A percentile compares a stretch with the other conserved stretches of the same genome.
These are phyloP conservation scores for Pycnonotus jocosus DNA, from an alignment of 2,113 vertebrate species.

Conservation along the genomic window DNA sequence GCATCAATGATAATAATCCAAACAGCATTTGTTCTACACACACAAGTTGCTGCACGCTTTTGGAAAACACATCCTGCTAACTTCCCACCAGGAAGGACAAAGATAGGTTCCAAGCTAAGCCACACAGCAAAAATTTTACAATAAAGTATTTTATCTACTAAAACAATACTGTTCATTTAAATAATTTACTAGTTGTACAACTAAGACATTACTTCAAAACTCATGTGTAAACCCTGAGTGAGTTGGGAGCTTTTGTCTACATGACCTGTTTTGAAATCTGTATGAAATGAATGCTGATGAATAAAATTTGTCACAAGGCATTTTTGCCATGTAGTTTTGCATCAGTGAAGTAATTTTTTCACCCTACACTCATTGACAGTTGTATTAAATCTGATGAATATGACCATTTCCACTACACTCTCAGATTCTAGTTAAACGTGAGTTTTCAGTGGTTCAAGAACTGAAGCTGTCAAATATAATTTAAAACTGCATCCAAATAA, in stretches of 20 bases:
- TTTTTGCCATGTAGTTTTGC: neutral
- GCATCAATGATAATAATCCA: neutral
- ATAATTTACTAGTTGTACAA: neutral
- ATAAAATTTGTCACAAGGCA: neutral
- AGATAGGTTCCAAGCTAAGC: neutral
- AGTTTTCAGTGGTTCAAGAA: neutral
- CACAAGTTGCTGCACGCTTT: neutral
- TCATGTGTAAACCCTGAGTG: rapidly evolving
- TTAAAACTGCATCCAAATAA: neutral
- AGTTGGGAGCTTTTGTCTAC: neutral
- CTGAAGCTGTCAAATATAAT: neutral
- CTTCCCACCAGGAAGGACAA: neutral
- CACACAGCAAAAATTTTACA: neutral
- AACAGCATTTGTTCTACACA: neutral
- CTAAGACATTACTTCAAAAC: neutral
- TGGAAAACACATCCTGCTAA: neutral
- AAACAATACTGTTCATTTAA: neutral
- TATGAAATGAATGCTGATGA: neutral
- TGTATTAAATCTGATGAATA: neutral
- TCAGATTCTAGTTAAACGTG: neutral
- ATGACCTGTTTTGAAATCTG: neutral
- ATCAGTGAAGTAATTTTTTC: neutral
- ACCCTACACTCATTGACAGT: neutral
- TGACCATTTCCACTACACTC: neutral
- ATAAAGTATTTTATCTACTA: neutral